Evolutionary conservation across 2,113 vertebrate genomes (phyloP).

Genomic region (Reinhardtius hippoglossoides): DNA sequence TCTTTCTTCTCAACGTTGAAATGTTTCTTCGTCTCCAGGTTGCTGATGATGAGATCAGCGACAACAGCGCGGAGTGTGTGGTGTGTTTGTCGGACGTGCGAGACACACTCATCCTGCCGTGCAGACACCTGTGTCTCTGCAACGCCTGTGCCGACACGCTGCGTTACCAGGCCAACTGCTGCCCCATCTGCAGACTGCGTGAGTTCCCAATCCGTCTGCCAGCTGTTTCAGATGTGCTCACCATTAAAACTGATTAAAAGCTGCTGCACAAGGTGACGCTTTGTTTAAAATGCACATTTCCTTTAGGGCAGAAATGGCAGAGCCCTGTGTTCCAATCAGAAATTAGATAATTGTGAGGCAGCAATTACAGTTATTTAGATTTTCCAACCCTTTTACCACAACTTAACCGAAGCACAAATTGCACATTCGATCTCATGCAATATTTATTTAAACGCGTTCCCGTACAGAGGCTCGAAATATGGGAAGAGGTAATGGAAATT

Average conservation of each 20-base stretch:
- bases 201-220: conserved; percentile 64
- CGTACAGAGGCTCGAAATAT: not conserved
- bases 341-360: not conserved
- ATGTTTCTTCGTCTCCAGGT: conserved; percentile 80
- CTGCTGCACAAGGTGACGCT: too few relatives aligned
- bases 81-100: conserved; percentile 96
- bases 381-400: not conserved
- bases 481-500: not conserved
- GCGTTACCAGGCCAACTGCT: conserved; percentile 98
- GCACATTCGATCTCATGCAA: not conserved
- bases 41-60: conserved; percentile 94
- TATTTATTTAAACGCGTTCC: not conserved
- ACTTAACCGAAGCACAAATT: not conserved
- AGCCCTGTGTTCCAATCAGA: too few relatives aligned
- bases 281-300: too few relatives aligned
- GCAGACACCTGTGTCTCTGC: conserved; percentile 95
- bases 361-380: not conserved
- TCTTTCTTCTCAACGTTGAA: not conserved
- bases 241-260: too few relatives aligned
- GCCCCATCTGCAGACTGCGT: conserved; percentile 96
- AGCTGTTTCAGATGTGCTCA: not conserved
- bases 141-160: conserved; percentile 95
- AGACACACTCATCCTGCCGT: conserved; percentile 97
- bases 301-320: too few relatives aligned
- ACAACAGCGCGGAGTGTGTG: conserved; percentile 98